A percentile compares a stretch with the other conserved stretches of the same genome.
Conservation (phyloP, 2,113 vertebrate genomes). For the Upupa epops region DNA sequence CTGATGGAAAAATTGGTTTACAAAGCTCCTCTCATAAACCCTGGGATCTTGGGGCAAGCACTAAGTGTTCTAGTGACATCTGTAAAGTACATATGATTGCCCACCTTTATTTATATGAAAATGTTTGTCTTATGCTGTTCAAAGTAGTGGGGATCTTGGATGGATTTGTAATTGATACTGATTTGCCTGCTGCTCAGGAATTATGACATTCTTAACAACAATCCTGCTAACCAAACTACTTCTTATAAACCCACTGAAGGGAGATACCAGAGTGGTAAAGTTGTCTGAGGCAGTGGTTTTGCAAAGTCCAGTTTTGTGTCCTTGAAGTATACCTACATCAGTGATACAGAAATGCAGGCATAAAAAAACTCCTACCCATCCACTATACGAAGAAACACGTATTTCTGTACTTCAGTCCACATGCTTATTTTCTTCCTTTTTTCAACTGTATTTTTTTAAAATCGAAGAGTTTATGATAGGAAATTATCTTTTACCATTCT, state of each 20-base stretch:
- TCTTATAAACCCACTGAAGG: background rate
- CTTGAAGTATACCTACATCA: background rate
- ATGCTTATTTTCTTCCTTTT: background rate
- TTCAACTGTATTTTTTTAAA: background rate
- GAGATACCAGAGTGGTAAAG: background rate
- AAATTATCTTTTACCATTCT: background rate
- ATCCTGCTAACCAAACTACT: background rate
- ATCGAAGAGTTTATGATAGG: background rate
- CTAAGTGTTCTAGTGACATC: background rate
- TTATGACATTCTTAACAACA: background rate
- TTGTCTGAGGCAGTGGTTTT: background rate
- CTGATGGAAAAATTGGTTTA: background rate
- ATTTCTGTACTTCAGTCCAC: background rate
- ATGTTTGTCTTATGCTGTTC: background rate
- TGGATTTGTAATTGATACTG: background rate
- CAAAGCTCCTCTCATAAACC: background rate
- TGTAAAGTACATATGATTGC: background rate
- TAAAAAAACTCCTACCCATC: background rate
- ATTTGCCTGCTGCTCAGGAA: background rate
- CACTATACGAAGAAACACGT: background rate
- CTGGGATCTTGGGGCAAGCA: fast-evolving
- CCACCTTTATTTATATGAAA: background rate
- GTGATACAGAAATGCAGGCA: background rate
- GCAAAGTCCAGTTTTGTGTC: background rate
- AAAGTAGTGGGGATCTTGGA: background rate